Evolutionary conservation across 2,113 vertebrate genomes (phyloP), one percentile per base, ranked within the genome.

Genomic region (Falcunculus frontatus): DNA sequence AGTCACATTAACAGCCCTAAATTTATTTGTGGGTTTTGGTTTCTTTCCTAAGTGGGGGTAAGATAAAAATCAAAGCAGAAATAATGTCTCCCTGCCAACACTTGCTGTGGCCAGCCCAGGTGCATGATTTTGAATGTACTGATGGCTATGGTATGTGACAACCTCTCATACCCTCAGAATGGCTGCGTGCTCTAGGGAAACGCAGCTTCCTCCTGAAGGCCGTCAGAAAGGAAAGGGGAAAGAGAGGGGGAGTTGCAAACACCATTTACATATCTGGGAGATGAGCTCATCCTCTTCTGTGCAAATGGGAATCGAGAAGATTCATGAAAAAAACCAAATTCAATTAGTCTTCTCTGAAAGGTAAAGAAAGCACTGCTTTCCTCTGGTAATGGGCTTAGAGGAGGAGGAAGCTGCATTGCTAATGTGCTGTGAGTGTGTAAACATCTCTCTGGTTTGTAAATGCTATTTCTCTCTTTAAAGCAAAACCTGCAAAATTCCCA

Each of bases 271-370:
- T 90, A 59, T 69, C 90, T 93, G 27, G 13, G 27, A 63, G 63
- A 56, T 95, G 89, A 96, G 89, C 64, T 93, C 90, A 93, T 90
- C 44, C n/a, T 76, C 53, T 87, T 44, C 32, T 52, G 55, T 55
- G 27, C 29, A 41, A 79, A 69, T 60, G 44, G 39, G 26, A 78
- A 64, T n/a, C 12, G 2, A 88, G 55, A 86, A 19, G 37, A 33
- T 68, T 69, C 30, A 41, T 86, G 55, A 41, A 77, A 86, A 80
- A 72, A 73, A 29, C 15, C 42, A n/a, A 77, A 83, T 69, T 81
- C 2, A 3, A 23, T 85, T 73, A 89, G 25, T 57, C 33, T 83
- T 84, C 78, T 89, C 47, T 74, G 69, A 89, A 79, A 94, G 41
- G n/a, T 76, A 73, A 42, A 85, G 70, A 76, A 90, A 78, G 29